Evolutionary conservation across 2,797 vertebrate genomes (phyloP).

Genomic region (Phyllotis vaccarum): DNA sequence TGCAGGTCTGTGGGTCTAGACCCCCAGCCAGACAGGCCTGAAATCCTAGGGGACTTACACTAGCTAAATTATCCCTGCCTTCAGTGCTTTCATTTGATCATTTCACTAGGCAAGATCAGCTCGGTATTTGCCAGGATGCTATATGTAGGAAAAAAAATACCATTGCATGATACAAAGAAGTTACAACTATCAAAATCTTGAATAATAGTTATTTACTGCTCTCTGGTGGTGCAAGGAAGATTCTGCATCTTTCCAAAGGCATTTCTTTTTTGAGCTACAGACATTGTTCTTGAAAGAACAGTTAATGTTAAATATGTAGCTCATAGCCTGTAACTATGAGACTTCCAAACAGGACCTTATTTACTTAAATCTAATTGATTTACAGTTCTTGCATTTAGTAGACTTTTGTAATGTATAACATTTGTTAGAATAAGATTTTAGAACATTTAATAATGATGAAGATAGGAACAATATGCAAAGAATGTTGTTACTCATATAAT

Average conservation of each 20-base stretch:
- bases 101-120: background rate
- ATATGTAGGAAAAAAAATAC: background rate
- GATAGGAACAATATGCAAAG: background rate
- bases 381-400: background rate
- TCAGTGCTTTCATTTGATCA: background rate
- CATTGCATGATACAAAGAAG: background rate
- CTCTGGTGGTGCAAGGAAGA: slow-evolving; percentile 63
- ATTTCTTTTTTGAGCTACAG: background rate
- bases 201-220: slow-evolving; percentile 59
- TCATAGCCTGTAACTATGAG: background rate
- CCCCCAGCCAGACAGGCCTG: no score
- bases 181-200: background rate
- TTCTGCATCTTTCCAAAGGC: slow-evolving; percentile 41
- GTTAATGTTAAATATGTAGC: background rate
- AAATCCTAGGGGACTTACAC: background rate
- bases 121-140: background rate
- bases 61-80: background rate
- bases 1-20: no score
- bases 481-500: background rate
- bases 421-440: background rate
- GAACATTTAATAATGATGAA: background rate
- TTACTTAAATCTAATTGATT: background rate
- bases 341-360: background rate
- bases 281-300: background rate
- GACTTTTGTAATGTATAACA: background rate